Base-by-base conservation (phyloP, 1,140 invertebrate genomes). In the Pseudomyrmex cubaensis region DNA sequence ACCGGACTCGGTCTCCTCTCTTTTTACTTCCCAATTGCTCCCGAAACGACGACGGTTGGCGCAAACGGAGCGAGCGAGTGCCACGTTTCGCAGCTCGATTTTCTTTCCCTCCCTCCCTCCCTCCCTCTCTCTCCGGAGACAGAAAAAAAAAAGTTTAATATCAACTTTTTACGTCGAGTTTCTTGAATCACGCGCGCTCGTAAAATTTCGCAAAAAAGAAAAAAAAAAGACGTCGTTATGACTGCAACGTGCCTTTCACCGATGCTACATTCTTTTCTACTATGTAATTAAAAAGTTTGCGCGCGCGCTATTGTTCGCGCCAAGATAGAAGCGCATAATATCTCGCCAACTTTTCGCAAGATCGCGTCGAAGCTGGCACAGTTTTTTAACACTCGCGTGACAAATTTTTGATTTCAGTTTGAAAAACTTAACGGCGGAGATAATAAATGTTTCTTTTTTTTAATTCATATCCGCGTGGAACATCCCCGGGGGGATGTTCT, bases 201-300 rank as follows among this genome's bases (percentile, higher is more conserved):
- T 72, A 72, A 70, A 80, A 80, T 80, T 72, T 80, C 54, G 44
- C 22, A 80, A 59, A 70, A 76, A 35, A 35, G 20, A 35, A 35
- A 35, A 35, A 35, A 35, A 35, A 35, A 35, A 80, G 44, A n/a
- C 54, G 3, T 70, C 35, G 20, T 46, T 72, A 52, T 64, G 20
- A 69, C 20, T 54, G 7, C 20, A 72, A 50, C 9, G 35, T 67
- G 35, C 75, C 76, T 80, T 80, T 80, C 76, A 80, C 76, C 48
- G 44, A 72, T 72, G 46, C 72, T 80, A 80, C 66, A 72, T 50
- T 70, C 66, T 80, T 80, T 80, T 80, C 66, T 66, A 52, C 76
- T 72, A 80, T 70, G 76, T 57, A 78, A 78, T 78, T 80, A 80
- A 80, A 78, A 80, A 80, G 66, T 80, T 72, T 20, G 44, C 52